Base-by-base conservation (phyloP, 2,797 vertebrate species). In the Spinibarbus caldwelli region DNA sequence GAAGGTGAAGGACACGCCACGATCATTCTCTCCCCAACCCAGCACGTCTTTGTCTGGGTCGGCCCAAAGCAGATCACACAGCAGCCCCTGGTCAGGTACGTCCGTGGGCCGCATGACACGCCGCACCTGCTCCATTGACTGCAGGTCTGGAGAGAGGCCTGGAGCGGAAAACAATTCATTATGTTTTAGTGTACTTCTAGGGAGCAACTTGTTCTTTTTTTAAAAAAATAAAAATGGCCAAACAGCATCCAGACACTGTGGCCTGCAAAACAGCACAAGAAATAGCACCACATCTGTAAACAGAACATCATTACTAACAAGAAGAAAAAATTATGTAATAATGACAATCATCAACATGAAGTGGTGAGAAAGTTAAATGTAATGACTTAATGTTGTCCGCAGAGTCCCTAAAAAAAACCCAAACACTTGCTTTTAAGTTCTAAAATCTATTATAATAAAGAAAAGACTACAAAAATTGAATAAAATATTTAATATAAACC, bases 81-180 rank as follows among this genome's bases (percentile, higher is more conserved):
- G 86, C 89, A 96, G 85, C 59, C 95, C 95, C 93, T 96, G 95
- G 91, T 96, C 95, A 9, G 95, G 95, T 72, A 96, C 95, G 23
- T 96, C 95, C 77, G 95, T 96, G 92, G 95, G 95, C 43, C 95
- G 93, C 95, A 96, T 96, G 77, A 96, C 95, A 86, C 95, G 94
- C 85, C 95, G 94, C 80, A 96, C 94, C 93, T 96, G 95, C 93
- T 96, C 95, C 95, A 96, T 96, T 0, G 95, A 95, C 92, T 96
- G 95, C 29, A 96, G 94, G 75, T 96, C 95, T 4, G 95, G 95
- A 75, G 95, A 96, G 43, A 96, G 94, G 71, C 95, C 95, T 96
- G 88, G 14, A 64, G 29, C 66, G 64, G 43, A 70, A 84, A 75
- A 75, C 47, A 52, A 45, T 36, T 31, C 11, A 71, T 36, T 45